Percentiles rank a stretch among this genome's conserved stretches.
Conservation (phyloP, 2,888 invertebrate species). For the Epiblema foenella region DNA sequence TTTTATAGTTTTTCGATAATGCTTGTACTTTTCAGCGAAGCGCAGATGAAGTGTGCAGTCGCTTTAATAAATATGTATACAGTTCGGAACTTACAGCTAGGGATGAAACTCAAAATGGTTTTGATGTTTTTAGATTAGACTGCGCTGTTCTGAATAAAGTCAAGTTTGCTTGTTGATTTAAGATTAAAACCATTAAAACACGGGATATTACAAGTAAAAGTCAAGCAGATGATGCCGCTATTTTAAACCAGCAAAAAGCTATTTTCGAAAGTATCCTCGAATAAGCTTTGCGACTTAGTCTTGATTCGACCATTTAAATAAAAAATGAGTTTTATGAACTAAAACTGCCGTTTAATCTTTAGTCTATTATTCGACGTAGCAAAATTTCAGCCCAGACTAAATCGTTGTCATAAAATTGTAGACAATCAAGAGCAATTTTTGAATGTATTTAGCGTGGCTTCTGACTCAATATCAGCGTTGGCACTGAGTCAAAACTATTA, state of each 20-base stretch:
- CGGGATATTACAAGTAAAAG: background rate
- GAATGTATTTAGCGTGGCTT: no score
- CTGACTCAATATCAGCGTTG: no score
- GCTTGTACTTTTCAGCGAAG: slow-evolving; percentile 34
- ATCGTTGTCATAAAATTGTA: no score
- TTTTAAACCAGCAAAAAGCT: background rate
- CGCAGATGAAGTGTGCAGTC: slow-evolving; percentile 3
- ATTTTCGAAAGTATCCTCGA: background rate
- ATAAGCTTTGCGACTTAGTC: background rate
- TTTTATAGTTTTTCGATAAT: slow-evolving; percentile 68
- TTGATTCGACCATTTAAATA: no score
- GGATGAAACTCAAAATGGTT: background rate
- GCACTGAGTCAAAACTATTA: no score
- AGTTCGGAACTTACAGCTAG: background rate
- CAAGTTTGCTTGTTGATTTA: slow-evolving; percentile 4
- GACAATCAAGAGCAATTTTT: no score
- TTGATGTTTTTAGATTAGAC: background rate
- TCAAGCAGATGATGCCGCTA: background rate
- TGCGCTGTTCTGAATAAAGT: slow-evolving; percentile 5
- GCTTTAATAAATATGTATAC: background rate
- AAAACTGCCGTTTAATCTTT: no score
- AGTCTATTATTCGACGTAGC: background rate
- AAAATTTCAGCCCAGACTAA: no score
- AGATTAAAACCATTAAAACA: background rate
- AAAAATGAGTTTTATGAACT: background rate